Base-by-base conservation (phyloP, 2,888 invertebrate species). In the Eupeodes luniger region DNA sequence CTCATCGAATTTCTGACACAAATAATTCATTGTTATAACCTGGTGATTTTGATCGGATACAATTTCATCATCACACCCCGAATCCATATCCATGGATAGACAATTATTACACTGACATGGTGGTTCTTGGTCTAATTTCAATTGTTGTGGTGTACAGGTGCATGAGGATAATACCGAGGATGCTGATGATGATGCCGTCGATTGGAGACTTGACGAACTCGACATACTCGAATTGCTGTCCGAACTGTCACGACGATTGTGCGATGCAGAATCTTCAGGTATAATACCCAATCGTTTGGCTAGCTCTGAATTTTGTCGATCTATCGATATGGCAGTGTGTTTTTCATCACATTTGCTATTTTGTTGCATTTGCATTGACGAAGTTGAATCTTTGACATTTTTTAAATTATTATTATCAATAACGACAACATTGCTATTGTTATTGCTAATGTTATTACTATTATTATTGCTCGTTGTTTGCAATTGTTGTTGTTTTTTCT, bases 1-100 rank as follows among this genome's bases (percentile, higher is more conserved):
- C 88, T 93, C 93, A 89, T 94, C 92, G 87, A 94, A 94, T 91
- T 93, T 93, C 91, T 93, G 93, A 91, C 93, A 94, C 90, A 93
- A 91, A 90, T 93, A 93, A 81, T 93, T 93, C 81, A 93, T 90
- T 74, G 92, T 91, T 62, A 88, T 75, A 2, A 91, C 90, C 16
- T 91, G 90, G 66, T 92, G 92, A 9, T 47, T 5, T 40, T 40
- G 47, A 64, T 92, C 91, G 79, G 91, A 92, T 5, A 92, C 89
- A 19, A 55, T 57, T 84, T 93, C 93, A 88, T 93, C 93, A 81
- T 93, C 93, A 76, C 93, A 93, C 64, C 93, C 93, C 55, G 93
- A 93, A 57, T 93, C 93, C 89, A 91, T 91, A 59, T 92, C 92
- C 90, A 91, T 90, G 59, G 91, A 82, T 89, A 91, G 90, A 75